phyloP scores from a whole-genome alignment of 2,113 vertebrate species.

The Sphaerodactylus townsendi region DNA sequence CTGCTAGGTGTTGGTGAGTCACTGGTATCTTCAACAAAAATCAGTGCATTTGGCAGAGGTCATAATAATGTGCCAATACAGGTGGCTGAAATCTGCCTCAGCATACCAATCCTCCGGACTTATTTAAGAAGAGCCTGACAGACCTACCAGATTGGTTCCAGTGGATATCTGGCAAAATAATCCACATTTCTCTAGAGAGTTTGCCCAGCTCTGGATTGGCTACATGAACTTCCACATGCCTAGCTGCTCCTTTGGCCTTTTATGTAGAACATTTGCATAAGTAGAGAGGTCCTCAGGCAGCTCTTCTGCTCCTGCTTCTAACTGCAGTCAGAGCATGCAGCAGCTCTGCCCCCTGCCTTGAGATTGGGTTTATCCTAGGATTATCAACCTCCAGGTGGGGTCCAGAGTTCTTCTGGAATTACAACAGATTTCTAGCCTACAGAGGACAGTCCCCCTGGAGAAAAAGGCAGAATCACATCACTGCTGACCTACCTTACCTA shows the following conservation, averaged over 20 bases:
- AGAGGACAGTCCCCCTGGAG: too few species aligned
- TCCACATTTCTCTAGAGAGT: background rate
- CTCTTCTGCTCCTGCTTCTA: background rate
- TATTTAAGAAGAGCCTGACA: background rate
- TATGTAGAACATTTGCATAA: too few species aligned
- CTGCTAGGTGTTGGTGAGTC: background rate
- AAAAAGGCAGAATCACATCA: too few species aligned
- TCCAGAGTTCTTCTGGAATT: too few species aligned
- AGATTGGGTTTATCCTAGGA: too few species aligned
- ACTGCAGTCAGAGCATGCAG: background rate
- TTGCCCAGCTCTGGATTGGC: background rate
- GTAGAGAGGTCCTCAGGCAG: background rate
- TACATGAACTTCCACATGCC: background rate
- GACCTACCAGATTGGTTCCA: background rate
- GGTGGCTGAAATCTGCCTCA: background rate
- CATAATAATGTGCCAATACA: background rate
- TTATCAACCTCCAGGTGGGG: too few species aligned
- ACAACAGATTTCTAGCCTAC: too few species aligned
- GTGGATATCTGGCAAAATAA: background rate
- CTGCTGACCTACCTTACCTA: too few species aligned
- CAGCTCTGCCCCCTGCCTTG: background rate
- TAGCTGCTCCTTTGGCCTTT: background rate
- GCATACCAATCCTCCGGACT: background rate
- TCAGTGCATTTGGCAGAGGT: background rate
- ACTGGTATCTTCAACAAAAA: background rate